Evolutionary conservation across 2,888 invertebrate genomes (phyloP).

Genomic region (Linnaemya vulpina): DNA sequence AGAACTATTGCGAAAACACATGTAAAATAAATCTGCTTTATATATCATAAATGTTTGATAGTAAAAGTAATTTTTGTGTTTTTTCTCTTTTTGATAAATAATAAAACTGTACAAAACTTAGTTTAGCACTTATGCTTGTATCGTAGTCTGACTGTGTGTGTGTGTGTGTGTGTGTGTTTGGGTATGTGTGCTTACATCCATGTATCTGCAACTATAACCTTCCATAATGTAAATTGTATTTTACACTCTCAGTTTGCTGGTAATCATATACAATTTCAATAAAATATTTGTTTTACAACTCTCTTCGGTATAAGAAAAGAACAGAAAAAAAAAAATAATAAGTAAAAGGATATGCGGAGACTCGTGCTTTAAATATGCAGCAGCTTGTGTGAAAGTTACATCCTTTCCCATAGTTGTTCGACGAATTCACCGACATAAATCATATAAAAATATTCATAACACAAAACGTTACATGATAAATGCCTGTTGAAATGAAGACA

Average conservation of each 20-base stretch:
- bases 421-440: conserved; percentile 70
- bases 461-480: conserved; percentile 74
- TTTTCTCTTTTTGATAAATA: conserved; percentile 31
- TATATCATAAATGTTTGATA: background rate
- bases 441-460: conserved; percentile 74
- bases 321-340: too few species aligned
- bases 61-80: background rate
- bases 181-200: background rate
- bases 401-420: conserved; percentile 40
- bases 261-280: conserved; percentile 71
- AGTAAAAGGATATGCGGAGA: conserved; percentile 19
- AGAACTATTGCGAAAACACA: background rate
- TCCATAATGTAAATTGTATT: conserved; percentile 56
- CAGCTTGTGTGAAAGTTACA: background rate
- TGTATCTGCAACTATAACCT: conserved; percentile 50
- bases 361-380: conserved; percentile 9
- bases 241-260: conserved; percentile 56
- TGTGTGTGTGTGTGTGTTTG: background rate
- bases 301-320: conserved; percentile 31
- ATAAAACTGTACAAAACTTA: conserved; percentile 34
- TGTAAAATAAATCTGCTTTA: too few species aligned
- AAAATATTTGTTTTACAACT: conserved; percentile 71
- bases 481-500: conserved; percentile 75
- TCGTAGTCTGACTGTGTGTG: background rate
- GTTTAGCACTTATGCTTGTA: background rate